Evolutionary conservation across 2,888 invertebrate genomes (phyloP).

Genomic region (Ectemnius lituratus): DNA sequence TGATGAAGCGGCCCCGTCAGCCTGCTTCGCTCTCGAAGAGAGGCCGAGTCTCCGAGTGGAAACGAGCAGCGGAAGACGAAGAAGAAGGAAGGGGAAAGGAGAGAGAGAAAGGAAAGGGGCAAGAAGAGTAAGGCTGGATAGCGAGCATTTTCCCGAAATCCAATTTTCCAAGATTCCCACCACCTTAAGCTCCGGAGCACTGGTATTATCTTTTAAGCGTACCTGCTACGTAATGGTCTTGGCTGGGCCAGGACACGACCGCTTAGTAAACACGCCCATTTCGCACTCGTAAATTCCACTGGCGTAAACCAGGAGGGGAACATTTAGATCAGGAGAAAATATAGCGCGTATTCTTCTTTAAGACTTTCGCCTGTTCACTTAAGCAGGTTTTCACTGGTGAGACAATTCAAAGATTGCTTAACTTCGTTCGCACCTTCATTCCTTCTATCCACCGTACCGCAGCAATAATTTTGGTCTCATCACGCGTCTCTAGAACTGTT

Average conservation of each 20-base stretch:
- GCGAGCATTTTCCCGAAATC: constrained; percentile 54
- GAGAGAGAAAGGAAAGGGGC: neutral
- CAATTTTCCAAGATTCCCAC: constrained; percentile 64
- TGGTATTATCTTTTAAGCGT: constrained; percentile 58
- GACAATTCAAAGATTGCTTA: no score
- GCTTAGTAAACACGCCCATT: constrained; percentile 59
- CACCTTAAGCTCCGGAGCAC: constrained; percentile 42
- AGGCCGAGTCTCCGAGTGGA: neutral
- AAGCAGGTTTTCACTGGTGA: neutral
- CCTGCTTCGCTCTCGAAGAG: neutral
- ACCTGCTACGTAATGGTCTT: constrained; percentile 53
- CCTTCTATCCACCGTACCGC: no score
- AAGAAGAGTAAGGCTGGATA: constrained; percentile 3
- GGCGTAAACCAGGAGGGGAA: constrained; percentile 34
- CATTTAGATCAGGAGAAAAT: constrained; percentile 35
- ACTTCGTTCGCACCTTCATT: no score
- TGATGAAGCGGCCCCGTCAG: constrained; percentile 45
- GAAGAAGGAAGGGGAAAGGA: no score
- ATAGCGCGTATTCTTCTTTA: constrained; percentile 45
- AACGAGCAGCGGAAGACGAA: constrained; percentile 5
- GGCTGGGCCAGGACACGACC: constrained; percentile 45
- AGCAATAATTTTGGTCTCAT: neutral
- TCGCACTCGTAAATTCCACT: constrained; percentile 49
- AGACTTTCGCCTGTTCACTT: neutral
- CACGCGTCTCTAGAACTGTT: neutral